Evolutionary conservation across 2,888 invertebrate species (phyloP), one percentile per base, ranked within the genome.

Genomic region (Zaprionus obscuricornis): DNA sequence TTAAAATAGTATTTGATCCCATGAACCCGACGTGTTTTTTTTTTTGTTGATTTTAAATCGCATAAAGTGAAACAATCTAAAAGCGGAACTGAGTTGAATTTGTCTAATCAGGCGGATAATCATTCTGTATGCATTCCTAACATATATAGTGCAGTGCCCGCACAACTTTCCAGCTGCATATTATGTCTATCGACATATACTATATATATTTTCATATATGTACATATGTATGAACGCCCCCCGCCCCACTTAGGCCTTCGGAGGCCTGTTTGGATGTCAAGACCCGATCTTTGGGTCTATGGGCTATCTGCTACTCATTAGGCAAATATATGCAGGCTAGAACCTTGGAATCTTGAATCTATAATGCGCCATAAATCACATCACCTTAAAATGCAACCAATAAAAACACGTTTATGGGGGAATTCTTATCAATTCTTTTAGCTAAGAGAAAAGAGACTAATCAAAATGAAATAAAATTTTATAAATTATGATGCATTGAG

Each of bases 71-170:
- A 11, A 7, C 31, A 69, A 52, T 66, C 45, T 36, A 27, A 57
- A 57, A 37, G 42, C 63, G 74, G 77, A 77, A 77, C 65, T 76
- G 16, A 49, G 11, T 37, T 16, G 17, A 20, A 18, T 2, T n/a
- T n/a, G n/a, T 8, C 54, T 36, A 60, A 63, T 70, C 66, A 29
- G 7, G n/a, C 26, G 10, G 14, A 33, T 4, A 51, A 55, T 67
- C 45, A 51, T 42, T 14, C 2, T 20, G 31, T 31, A 27, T 49
- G 26, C 36, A 58, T 33, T 27, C 43, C 31, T 4, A 4, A 22
- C 4, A 22, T 5, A 7, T n/a, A n/a, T n/a, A 22, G 20, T 40
- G 11, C 47, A 47, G 42, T 20, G 26, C 7, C 42, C 24, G 5
- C 7, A 39, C 2, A 29, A 29, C n/a, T n/a, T n/a, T n/a, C n/a